Base-by-base conservation (phyloP, 2,113 vertebrate genomes). In the Lontra canadensis region DNA sequence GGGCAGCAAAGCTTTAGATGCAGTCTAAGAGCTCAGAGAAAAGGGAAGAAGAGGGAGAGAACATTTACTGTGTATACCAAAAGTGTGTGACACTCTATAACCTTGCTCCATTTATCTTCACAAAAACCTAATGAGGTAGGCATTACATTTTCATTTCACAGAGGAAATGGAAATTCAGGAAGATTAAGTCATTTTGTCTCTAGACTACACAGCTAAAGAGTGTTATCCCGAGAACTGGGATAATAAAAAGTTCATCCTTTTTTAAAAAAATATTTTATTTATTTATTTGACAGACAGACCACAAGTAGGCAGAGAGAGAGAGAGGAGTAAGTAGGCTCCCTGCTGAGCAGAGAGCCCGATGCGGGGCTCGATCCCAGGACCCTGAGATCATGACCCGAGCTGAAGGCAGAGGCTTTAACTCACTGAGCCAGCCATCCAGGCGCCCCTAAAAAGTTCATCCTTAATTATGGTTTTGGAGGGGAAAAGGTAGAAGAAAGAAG, bases 101-200 rank as follows among this genome's bases (percentile, higher is more conserved):
- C 44, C 31, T 88, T 88, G 39, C 25, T 88, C 76, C 74, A 6
- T 78, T 94, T 63, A 47, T 69, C 11, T n/a, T 88, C 83, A 90
- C 9, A 61, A 63, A 92, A 92, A 49, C 34, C 71, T 52, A 65
- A 44, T 15, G 36, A 84, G 15, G 7, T 57, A 39, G 20, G 6
- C 93, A 67, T 81, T 90, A 26, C 82, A 49, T 91, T 93, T 93
- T 23, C 8, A 92, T 93, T 94, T 71, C 67, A 88, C 31, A 42
- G 65, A 18, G n/a, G 42, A 94, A 89, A 76, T 29, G 31, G 47
- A 93, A 17, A 57, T 11, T 74, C 39, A 36, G 49, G 61, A 82
- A 90, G 26, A 2, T 79, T 61, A 44, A 65, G 12, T 57, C 29
- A 76, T 88, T 95, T 90, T 52, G 49, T 96, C 49, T 93, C 36